Evolutionary conservation across 2,113 vertebrate genomes (phyloP).

Genomic region (Miniopterus natalensis): DNA sequence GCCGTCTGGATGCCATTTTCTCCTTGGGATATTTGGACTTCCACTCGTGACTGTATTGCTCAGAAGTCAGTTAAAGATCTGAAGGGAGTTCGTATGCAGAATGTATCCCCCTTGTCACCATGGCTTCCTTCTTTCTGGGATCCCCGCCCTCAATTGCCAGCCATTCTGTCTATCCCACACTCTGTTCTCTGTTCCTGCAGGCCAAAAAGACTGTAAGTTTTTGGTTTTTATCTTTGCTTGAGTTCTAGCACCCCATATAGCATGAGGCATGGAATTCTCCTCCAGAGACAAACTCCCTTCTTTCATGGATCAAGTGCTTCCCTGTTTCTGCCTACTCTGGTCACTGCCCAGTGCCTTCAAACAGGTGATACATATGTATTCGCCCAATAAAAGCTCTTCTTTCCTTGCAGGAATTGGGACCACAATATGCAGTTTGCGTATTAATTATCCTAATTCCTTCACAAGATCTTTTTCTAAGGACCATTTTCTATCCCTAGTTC

Average conservation of each 20-base stretch:
- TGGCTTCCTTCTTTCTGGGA: background rate
- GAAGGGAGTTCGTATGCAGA: background rate
- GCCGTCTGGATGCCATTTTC: background rate
- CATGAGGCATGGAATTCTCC: background rate
- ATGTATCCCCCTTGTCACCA: background rate
- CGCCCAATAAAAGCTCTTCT: background rate
- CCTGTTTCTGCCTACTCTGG: background rate
- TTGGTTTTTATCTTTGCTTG: background rate
- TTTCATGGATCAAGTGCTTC: background rate
- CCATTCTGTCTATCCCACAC: background rate
- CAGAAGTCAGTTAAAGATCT: constrained; percentile 49
- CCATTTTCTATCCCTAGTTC: background rate
- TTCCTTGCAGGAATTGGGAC: background rate
- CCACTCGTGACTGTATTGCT: background rate
- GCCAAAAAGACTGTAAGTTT: background rate
- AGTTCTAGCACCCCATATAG: background rate
- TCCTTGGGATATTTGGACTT: background rate
- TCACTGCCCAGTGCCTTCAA: background rate
- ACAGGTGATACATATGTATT: background rate
- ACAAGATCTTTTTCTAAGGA: background rate
- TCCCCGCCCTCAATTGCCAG: background rate
- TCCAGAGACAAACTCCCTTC: background rate
- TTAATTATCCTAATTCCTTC: background rate
- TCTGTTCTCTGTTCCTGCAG: background rate
- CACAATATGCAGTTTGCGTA: background rate